Evolutionary conservation across 2,797 vertebrate genomes (phyloP).

Genomic region (Leptoclinus maculatus): DNA sequence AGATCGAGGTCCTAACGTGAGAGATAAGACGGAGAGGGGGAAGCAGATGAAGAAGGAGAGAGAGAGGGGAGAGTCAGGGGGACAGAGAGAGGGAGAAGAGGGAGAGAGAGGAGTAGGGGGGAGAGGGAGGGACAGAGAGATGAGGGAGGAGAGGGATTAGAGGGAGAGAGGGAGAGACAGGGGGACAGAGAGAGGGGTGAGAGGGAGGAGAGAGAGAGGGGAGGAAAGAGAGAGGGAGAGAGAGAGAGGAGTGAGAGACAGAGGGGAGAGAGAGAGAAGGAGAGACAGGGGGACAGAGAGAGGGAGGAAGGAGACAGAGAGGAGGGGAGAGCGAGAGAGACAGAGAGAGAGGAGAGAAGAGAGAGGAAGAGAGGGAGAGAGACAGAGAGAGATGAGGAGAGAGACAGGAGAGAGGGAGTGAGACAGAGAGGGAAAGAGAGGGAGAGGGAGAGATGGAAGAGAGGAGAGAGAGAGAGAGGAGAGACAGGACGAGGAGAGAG

Average conservation of each 20-base stretch:
- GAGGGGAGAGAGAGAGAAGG: constrained; percentile 14
- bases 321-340: neutral
- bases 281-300: neutral
- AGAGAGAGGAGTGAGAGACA: too few species aligned
- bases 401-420: too few species aligned
- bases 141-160: constrained; percentile 2
- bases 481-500: too few species aligned
- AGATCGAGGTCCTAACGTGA: constrained; percentile 73
- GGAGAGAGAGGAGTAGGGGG: too few species aligned
- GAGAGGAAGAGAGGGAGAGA: neutral
- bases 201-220: too few species aligned
- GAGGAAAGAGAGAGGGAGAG: too few species aligned
- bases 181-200: constrained; percentile 2
- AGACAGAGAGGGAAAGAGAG: too few species aligned
- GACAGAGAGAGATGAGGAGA: constrained; percentile 7
- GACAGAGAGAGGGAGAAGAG: neutral
- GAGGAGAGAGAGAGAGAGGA: too few species aligned
- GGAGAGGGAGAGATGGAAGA: too few species aligned
- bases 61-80: neutral
- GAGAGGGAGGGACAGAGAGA: neutral
- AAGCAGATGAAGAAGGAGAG: constrained; percentile 40
- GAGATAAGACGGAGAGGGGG: constrained; percentile 61
- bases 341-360: neutral
- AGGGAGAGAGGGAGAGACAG: neutral
- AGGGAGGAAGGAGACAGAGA: neutral